phyloP scores from a whole-genome alignment of 2,113 vertebrate species.

The Pagrus major region DNA sequence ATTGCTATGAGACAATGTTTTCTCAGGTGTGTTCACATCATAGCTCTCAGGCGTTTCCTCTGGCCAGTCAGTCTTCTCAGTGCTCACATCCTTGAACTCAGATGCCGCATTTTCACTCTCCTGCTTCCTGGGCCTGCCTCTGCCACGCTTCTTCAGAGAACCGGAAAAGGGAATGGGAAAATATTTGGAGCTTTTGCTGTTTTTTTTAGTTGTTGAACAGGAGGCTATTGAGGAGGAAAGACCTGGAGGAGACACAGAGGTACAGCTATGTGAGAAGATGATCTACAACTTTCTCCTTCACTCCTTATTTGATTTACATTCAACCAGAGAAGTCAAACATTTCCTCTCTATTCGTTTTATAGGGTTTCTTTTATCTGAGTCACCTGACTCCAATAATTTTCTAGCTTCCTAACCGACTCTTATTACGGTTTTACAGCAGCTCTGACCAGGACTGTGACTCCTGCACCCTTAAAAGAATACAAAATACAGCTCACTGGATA shows the following conservation, averaged over 20 bases:
- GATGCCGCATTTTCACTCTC: not conserved
- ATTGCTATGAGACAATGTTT: not conserved
- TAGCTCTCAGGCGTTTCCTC: not conserved
- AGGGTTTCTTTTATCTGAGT: not conserved
- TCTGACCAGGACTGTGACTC: no score
- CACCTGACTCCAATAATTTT: not conserved
- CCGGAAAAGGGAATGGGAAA: no score
- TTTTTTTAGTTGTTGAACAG: not conserved
- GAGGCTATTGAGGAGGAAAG: not conserved
- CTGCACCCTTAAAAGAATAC: not conserved
- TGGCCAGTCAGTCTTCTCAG: not conserved
- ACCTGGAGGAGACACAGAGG: slow-evolving; percentile 6
- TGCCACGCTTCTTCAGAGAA: not conserved
- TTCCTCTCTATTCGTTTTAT: not conserved
- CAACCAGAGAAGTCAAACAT: not conserved
- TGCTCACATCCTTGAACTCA: not conserved
- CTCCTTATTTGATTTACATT: not conserved
- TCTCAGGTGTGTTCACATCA: not conserved
- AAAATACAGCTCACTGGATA: not conserved
- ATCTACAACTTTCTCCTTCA: not conserved
- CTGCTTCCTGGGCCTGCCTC: not conserved
- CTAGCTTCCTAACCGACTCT: no score
- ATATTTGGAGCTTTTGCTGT: not conserved
- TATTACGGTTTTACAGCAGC: no score
- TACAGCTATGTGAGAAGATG: not conserved